Evolutionary conservation across 2,888 invertebrate species (phyloP).

Genomic region (Creontiades dilutus): DNA sequence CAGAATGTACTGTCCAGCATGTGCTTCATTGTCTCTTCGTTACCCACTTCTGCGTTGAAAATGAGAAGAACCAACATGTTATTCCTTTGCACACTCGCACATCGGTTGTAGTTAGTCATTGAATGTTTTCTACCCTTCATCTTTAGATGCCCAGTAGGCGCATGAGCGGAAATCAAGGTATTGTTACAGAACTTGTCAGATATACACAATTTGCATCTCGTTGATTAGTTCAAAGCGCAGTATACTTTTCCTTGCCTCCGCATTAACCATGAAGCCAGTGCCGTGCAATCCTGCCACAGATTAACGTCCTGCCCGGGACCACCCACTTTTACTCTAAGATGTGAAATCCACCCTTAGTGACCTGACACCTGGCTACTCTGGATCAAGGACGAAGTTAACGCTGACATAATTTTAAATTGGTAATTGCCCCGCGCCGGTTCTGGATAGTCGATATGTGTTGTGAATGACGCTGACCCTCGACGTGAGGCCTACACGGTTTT

Average conservation of each 20-base stretch:
- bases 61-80: not conserved
- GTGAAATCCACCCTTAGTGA: no score
- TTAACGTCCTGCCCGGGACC: no score
- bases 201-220: conserved; percentile 10
- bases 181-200: conserved; percentile 7
- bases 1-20: not conserved
- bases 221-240: not conserved
- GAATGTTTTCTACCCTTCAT: not conserved
- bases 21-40: conserved; percentile 4
- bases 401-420: no score
- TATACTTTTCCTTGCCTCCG: conserved; percentile 19
- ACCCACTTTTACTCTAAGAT: no score
- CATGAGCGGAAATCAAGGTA: conserved; percentile 4
- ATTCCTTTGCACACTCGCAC: not conserved
- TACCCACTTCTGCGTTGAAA: not conserved
- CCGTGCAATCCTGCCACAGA: not conserved
- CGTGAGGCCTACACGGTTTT: no score
- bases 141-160: not conserved
- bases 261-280: conserved; percentile 7
- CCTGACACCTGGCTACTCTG: no score
- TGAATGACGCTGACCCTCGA: no score
- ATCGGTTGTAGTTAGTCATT: not conserved
- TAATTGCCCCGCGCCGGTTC: no score
- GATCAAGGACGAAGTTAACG: no score
- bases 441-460: no score